Conservation (phyloP, 1,140 invertebrate species). For the Drosophila athabasca region DNA sequence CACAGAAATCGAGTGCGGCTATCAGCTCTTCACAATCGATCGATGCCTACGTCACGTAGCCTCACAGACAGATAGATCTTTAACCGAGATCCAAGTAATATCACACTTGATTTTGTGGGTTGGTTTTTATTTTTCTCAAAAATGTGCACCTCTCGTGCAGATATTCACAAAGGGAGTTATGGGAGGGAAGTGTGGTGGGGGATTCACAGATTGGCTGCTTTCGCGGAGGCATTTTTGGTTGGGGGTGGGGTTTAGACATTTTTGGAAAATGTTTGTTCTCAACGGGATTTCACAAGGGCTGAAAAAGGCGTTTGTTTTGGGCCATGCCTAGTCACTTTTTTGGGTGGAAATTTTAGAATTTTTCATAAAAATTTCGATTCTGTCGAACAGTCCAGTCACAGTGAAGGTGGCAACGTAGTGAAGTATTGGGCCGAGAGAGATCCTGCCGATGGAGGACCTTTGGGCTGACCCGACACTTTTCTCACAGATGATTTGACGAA, state of each 20-base stretch:
- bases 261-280: constrained; percentile 62
- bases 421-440: not conserved
- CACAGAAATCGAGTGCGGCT: constrained; percentile 14
- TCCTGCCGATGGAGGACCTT: not conserved
- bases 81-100: too few species aligned
- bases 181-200: not conserved
- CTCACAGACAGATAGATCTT: constrained; percentile 13
- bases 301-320: constrained; percentile 4
- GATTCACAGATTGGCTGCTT: constrained; percentile 66
- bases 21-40: constrained; percentile 20
- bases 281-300: constrained; percentile 21
- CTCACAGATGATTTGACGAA: constrained; percentile 78
- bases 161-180: constrained; percentile 42
- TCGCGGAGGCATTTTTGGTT: constrained; percentile 58
- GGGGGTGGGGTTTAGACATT: constrained; percentile 56
- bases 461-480: constrained; percentile 11
- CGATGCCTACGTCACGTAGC: constrained; percentile 12
- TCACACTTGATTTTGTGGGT: constrained; percentile 53
- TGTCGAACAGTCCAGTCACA: constrained; percentile 54
- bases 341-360: constrained; percentile 44
- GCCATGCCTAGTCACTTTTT: constrained; percentile 46
- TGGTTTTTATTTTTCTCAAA: constrained; percentile 62
- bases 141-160: constrained; percentile 53
- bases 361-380: constrained; percentile 63
- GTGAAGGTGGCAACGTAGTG: constrained; percentile 32